Conservation (phyloP, 1,140 invertebrate genomes). For the Papilio glaucus region DNA sequence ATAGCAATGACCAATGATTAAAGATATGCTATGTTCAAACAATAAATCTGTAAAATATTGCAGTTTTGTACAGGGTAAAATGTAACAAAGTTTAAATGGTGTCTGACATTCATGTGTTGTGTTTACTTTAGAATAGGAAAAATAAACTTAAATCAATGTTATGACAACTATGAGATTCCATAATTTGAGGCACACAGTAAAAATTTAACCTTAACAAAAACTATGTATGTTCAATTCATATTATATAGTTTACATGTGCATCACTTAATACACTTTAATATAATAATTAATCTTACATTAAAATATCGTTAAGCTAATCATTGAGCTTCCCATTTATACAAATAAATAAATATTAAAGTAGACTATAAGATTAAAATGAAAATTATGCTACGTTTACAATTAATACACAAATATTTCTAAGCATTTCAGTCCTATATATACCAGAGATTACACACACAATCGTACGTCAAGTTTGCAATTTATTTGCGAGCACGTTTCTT, state of each 20-base stretch:
- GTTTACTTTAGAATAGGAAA: constrained; percentile 44
- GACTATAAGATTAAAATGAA: constrained; percentile 58
- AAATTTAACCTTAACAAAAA: constrained; percentile 74
- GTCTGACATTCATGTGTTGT: neutral
- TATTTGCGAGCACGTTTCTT: constrained; percentile 50
- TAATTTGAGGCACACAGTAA: constrained; percentile 75
- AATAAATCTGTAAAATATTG: too few relatives aligned
- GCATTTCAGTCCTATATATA: constrained; percentile 50
- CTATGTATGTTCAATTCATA: constrained; percentile 56
- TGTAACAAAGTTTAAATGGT: neutral
- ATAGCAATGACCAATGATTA: neutral
- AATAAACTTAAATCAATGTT: constrained; percentile 47
- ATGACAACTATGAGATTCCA: constrained; percentile 73
- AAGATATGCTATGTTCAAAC: too few relatives aligned
- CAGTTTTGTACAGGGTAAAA: neutral
- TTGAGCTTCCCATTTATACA: constrained; percentile 82
- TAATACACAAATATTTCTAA: constrained; percentile 58
- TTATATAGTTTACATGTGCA: constrained; percentile 72
- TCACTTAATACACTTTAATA: constrained; percentile 65
- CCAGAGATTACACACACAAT: constrained; percentile 55
- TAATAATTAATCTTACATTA: constrained; percentile 65
- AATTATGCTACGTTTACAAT: constrained; percentile 50
- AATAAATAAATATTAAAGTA: constrained; percentile 81
- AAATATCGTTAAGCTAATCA: constrained; percentile 71
- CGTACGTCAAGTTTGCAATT: constrained; percentile 46